Evolutionary conservation across 2,113 vertebrate species (phyloP).

Genomic region (Procavia capensis): DNA sequence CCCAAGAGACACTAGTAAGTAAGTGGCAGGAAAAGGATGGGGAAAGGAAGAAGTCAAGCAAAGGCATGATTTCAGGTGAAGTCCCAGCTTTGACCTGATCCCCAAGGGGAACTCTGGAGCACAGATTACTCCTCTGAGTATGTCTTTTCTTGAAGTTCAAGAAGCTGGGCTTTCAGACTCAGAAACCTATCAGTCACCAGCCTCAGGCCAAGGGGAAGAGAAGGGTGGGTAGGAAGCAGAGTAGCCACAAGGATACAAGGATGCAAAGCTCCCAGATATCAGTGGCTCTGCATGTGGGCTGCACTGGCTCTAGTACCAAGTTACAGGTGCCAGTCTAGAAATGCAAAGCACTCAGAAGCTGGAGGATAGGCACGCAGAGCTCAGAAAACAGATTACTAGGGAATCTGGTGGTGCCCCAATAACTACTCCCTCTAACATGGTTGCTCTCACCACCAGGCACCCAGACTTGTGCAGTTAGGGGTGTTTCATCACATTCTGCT

Average conservation of each 20-base stretch:
- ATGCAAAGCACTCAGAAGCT: neutral
- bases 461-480: neutral
- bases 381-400: too few species aligned
- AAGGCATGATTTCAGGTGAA: neutral
- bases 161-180: neutral
- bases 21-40: neutral
- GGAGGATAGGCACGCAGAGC: neutral
- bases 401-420: neutral
- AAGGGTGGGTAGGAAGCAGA: too few species aligned
- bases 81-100: neutral
- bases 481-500: conserved; percentile 58
- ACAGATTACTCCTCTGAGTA: neutral
- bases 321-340: neutral
- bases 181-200: neutral
- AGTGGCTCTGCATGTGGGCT: neutral
- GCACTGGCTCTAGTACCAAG: neutral
- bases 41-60: neutral
- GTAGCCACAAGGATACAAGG: neutral
- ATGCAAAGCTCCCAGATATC: neutral
- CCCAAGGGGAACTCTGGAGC: neutral
- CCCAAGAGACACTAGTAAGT: neutral
- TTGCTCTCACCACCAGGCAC: too few species aligned
- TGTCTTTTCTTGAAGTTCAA: neutral
- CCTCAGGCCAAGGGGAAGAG: neutral
- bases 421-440: fast-evolving